These are phyloP conservation scores for Pemphredon lugubris DNA, from an alignment of 2,888 invertebrate species.

Conservation along the genomic window DNA sequence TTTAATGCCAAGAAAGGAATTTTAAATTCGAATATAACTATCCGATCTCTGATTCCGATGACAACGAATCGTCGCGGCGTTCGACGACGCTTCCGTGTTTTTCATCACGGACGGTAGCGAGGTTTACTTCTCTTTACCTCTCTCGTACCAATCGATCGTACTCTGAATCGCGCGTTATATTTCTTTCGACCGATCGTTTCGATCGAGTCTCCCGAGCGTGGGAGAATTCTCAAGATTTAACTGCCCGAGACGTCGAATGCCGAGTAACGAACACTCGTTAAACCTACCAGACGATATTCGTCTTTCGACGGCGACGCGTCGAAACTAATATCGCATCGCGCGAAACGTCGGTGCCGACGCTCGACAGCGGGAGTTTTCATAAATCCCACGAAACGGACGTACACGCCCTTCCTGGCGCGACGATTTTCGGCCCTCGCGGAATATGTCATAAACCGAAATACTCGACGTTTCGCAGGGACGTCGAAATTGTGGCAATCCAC, in stretches of 20 bases:
- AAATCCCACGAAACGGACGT: constrained; percentile 40
- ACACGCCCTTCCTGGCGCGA: constrained; percentile 5
- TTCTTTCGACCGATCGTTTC: constrained; percentile 9
- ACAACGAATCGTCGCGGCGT: too few species aligned
- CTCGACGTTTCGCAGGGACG: constrained; percentile 8
- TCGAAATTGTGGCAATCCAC: constrained; percentile 34
- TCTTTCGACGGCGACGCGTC: constrained; percentile 40
- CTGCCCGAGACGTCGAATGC: background rate
- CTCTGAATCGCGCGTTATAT: too few species aligned
- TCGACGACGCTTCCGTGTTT: too few species aligned
- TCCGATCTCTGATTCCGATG: too few species aligned
- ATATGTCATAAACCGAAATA: constrained; percentile 19
- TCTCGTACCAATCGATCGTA: too few species aligned
- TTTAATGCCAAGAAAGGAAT: background rate
- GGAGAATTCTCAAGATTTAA: constrained; percentile 34
- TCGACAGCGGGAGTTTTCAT: constrained; percentile 49
- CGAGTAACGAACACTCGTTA: constrained; percentile 8
- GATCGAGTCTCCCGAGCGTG: constrained; percentile 10
- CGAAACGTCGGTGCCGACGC: constrained; percentile 3
- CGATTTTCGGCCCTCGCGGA: constrained; percentile 34
- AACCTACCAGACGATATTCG: constrained; percentile 29
- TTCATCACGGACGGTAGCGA: too few species aligned
- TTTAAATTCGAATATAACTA: too few species aligned
- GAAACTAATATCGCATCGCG: constrained; percentile 49
- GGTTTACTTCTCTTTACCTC: too few species aligned